These are phyloP conservation scores for Drosophila setifemur DNA, from an alignment of 1,140 invertebrate genomes.

Conservation along the genomic window DNA sequence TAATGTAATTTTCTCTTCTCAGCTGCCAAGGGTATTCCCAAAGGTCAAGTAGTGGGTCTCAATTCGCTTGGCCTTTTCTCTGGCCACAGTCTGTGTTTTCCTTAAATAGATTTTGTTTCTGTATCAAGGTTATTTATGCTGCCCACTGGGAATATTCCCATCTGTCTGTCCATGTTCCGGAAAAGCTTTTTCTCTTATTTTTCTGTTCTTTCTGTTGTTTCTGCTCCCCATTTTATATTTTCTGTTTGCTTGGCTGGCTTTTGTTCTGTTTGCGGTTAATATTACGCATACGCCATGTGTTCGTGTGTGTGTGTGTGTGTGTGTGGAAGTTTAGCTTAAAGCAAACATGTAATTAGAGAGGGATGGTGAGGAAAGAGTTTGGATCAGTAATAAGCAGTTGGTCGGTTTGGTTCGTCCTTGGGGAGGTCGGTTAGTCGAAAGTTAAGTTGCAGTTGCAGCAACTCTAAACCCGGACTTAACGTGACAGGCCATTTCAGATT, in stretches of 20 bases:
- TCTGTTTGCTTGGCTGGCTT: constrained; percentile 32
- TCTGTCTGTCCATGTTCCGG: constrained; percentile 10
- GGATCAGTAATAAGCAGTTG: constrained; percentile 64
- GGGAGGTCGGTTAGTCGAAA: constrained; percentile 46
- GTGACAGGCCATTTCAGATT: constrained; percentile 49
- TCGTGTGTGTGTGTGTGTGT: constrained; percentile 23
- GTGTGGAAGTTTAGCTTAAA: constrained; percentile 26
- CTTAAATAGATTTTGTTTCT: constrained; percentile 55
- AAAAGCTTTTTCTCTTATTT: constrained; percentile 13
- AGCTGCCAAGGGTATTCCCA: constrained; percentile 1
- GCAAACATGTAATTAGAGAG: constrained; percentile 58
- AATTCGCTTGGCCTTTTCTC: not conserved
- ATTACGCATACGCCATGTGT: constrained; percentile 68
- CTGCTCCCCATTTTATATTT: constrained; percentile 42
- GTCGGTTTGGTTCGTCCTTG: constrained; percentile 50
- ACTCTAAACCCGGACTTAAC: constrained; percentile 17
- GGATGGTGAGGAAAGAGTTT: not conserved
- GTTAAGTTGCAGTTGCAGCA: constrained; percentile 34
- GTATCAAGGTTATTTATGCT: constrained; percentile 68
- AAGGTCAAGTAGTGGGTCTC: not conserved
- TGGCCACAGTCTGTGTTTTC: constrained; percentile 15
- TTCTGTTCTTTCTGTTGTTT: constrained; percentile 1
- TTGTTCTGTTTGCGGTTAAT: constrained; percentile 36
- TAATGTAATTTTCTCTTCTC: constrained; percentile 15
- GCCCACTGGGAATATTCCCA: constrained; percentile 28